Conservation (phyloP, 2,888 invertebrate genomes). For the Octonoba sinensis region DNA sequence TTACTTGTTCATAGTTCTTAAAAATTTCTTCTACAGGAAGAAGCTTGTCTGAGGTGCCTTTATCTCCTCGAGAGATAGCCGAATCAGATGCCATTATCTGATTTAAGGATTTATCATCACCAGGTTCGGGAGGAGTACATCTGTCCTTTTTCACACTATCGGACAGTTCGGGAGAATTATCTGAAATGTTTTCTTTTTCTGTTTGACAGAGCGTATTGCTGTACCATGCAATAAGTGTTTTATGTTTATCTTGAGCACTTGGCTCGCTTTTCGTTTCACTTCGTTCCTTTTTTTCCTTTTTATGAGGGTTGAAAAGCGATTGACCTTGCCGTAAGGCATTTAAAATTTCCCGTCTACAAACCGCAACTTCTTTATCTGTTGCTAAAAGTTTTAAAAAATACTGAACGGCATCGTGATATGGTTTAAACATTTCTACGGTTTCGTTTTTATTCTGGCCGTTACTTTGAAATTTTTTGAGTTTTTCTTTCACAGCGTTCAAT, state of each 20-base stretch:
- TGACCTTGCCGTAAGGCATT: neutral
- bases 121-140: no score
- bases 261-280: neutral
- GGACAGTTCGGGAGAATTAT: no score
- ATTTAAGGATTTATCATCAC: no score
- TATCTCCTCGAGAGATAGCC: no score
- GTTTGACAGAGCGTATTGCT: no score
- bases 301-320: neutral
- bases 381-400: constrained; percentile 11
- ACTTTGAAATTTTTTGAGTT: neutral
- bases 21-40: neutral
- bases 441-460: neutral
- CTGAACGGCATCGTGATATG: constrained; percentile 4
- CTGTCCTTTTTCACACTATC: no score
- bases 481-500: neutral
- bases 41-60: no score
- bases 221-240: neutral
- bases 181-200: no score
- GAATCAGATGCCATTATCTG: no score
- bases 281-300: neutral
- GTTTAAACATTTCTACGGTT: neutral
- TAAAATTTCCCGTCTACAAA: neutral
- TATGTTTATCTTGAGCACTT: neutral
- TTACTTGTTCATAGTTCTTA: constrained; percentile 11
- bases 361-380: neutral